phyloP scores from a whole-genome alignment of 2,113 vertebrate genomes.

The Chrysemys picta region DNA sequence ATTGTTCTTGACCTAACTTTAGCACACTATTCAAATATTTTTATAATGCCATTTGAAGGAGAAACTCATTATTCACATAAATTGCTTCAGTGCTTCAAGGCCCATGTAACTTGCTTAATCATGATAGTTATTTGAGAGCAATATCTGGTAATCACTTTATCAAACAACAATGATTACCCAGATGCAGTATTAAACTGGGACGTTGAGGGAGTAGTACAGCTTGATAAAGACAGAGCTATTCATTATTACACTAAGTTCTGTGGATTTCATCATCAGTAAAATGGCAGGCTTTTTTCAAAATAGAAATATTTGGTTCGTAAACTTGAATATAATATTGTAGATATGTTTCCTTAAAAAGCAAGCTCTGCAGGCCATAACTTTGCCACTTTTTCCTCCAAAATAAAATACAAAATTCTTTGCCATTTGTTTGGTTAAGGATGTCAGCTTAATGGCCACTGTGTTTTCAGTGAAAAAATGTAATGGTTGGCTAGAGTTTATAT shows the following conservation, averaged over 20 bases:
- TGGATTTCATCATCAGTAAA: conserved; percentile 31
- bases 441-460: neutral
- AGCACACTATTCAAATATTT: conserved; percentile 41
- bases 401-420: conserved; percentile 6
- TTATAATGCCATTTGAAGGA: conserved; percentile 64
- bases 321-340: conserved; percentile 25
- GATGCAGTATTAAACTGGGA: conserved; percentile 65
- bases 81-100: conserved; percentile 69
- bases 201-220: conserved; percentile 52
- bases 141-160: conserved; percentile 78
- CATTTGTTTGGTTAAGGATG: neutral
- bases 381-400: neutral
- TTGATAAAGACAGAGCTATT: conserved; percentile 61
- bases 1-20: conserved; percentile 34
- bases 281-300: conserved; percentile 37
- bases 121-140: conserved; percentile 71
- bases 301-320: neutral
- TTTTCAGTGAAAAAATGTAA: neutral
- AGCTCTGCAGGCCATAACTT: neutral
- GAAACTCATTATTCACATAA: conserved; percentile 73
- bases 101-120: conserved; percentile 72
- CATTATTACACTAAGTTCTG: conserved; percentile 4
- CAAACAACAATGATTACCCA: conserved; percentile 72
- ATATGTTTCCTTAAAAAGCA: conserved; percentile 11
- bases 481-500: neutral